Percentiles rank a stretch among this genome's conserved stretches.
phyloP scores from a whole-genome alignment of 2,888 invertebrate genomes.

The Cheilosia pagana region DNA sequence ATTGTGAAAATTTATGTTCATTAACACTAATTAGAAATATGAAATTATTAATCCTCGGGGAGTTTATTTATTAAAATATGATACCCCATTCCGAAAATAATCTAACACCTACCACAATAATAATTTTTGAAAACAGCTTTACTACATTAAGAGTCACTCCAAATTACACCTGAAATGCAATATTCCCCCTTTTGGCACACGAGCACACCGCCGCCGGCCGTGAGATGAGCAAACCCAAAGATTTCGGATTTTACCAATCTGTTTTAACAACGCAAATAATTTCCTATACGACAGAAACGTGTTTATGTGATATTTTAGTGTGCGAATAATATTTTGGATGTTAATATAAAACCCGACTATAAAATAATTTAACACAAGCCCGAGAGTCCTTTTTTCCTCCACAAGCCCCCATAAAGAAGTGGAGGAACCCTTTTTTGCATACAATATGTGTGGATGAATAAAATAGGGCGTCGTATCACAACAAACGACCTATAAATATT shows the following conservation, averaged over 20 bases:
- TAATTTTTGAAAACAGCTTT: constrained; percentile 69
- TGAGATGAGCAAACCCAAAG: constrained; percentile 19
- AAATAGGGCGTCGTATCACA: constrained; percentile 44
- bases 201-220: background rate
- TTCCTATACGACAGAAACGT: constrained; percentile 67
- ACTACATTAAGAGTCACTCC: constrained; percentile 59
- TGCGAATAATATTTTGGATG: constrained; percentile 64
- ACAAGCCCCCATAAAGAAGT: constrained; percentile 34
- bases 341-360: constrained; percentile 68
- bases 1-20: constrained; percentile 44
- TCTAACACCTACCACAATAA: constrained; percentile 37
- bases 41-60: constrained; percentile 65
- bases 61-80: constrained; percentile 66
- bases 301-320: constrained; percentile 68
- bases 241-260: constrained; percentile 66
- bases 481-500: constrained; percentile 72
- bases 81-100: constrained; percentile 46
- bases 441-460: constrained; percentile 26
- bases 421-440: constrained; percentile 58
- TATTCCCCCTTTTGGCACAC: constrained; percentile 23
- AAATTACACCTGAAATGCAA: constrained; percentile 56
- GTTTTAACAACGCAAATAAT: constrained; percentile 62
- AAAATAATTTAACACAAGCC: constrained; percentile 68
- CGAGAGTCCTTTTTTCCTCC: constrained; percentile 48
- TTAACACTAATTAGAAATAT: constrained; percentile 66